phyloP scores from a whole-genome alignment of 2,888 invertebrate genomes.

The Patella caerulea region DNA sequence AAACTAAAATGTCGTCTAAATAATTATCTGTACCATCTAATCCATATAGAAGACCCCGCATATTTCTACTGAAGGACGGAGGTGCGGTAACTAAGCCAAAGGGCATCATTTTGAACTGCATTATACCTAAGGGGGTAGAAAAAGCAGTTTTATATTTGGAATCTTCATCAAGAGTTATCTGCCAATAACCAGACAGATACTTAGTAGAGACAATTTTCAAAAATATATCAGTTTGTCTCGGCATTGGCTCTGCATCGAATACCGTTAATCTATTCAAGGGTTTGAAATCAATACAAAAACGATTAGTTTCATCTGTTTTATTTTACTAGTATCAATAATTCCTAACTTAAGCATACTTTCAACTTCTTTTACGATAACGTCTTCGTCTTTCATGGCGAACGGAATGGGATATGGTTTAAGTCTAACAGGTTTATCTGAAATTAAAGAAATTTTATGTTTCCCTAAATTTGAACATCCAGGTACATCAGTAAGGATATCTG shows the following conservation, averaged over 20 bases:
- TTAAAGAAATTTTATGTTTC: background rate
- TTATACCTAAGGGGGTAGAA: background rate
- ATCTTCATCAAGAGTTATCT: background rate
- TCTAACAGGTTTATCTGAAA: background rate
- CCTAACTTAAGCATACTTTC: background rate
- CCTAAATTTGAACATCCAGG: too few relatives aligned
- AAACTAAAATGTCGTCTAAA: slow-evolving; percentile 19
- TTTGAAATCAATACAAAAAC: too few relatives aligned
- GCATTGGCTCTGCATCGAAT: background rate
- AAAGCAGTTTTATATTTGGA: background rate
- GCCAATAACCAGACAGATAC: background rate
- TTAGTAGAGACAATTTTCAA: background rate
- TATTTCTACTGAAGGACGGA: background rate
- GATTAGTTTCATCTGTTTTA: too few relatives aligned
- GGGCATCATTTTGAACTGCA: slow-evolving; percentile 9
- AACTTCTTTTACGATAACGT: background rate
- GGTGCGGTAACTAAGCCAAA: background rate
- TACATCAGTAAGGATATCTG: too few relatives aligned
- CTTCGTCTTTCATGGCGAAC: background rate
- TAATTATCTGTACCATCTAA: slow-evolving; percentile 15
- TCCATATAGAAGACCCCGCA: background rate
- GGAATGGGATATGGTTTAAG: slow-evolving; percentile 1
- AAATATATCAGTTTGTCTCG: background rate
- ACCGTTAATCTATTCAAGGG: too few relatives aligned
- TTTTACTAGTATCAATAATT: too few relatives aligned